Conservation (phyloP, 1,140 invertebrate species). For the Rhagoletis pomonella region DNA sequence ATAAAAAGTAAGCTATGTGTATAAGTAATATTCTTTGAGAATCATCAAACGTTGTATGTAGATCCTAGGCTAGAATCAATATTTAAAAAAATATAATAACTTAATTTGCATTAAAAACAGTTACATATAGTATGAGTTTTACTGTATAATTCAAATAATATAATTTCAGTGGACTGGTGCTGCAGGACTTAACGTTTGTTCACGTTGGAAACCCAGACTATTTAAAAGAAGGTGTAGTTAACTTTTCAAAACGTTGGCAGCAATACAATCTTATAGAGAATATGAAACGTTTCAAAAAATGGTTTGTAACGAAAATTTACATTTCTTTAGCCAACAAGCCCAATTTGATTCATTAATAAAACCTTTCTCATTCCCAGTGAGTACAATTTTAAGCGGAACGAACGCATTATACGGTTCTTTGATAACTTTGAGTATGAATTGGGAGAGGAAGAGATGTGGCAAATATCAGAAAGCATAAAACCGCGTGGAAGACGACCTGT, state of each 20-base stretch:
- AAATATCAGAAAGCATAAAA: constrained; percentile 96
- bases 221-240: constrained; percentile 90
- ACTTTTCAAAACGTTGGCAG: constrained; percentile 98
- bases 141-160: too few relatives aligned
- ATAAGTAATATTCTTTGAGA: too few relatives aligned
- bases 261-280: constrained; percentile 98
- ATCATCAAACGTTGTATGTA: too few relatives aligned
- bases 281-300: constrained; percentile 97
- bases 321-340: background rate
- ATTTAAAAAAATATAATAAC: background rate
- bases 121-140: too few relatives aligned
- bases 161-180: constrained; percentile 91
- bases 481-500: constrained; percentile 79
- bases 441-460: constrained; percentile 98
- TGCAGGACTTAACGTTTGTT: constrained; percentile 99
- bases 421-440: constrained; percentile 97
- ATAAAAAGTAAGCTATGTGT: too few relatives aligned
- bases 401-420: constrained; percentile 95
- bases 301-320: constrained; percentile 78
- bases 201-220: constrained; percentile 97
- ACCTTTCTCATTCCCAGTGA: constrained; percentile 73
- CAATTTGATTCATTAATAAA: background rate
- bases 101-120: too few relatives aligned
- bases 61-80: background rate
- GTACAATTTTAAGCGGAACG: constrained; percentile 92